phyloP scores from a whole-genome alignment of 2,797 vertebrate species.

The Pelodytes ibericus region DNA sequence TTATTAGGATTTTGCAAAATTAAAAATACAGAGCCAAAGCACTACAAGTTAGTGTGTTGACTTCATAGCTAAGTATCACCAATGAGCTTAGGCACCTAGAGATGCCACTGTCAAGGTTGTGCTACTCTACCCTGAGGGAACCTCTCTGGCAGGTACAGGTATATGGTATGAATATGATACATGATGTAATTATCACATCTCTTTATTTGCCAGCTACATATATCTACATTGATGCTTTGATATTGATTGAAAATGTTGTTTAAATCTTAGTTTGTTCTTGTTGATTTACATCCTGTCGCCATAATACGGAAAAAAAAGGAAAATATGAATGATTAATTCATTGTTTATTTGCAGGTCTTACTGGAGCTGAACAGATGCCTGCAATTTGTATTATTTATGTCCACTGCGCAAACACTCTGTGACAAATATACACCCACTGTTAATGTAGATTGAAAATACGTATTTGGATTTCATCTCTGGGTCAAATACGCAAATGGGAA shows the following conservation, averaged over 20 bases:
- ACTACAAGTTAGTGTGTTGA: too few relatives aligned
- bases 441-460: not conserved
- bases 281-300: not conserved
- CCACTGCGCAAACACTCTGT: not conserved
- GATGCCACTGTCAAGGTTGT: too few relatives aligned
- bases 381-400: not conserved
- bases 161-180: too few relatives aligned
- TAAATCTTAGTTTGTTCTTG: not conserved
- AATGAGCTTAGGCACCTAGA: too few relatives aligned
- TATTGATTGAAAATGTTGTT: not conserved
- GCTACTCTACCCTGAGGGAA: too few relatives aligned
- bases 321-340: not conserved
- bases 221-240: too few relatives aligned
- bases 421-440: not conserved
- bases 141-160: too few relatives aligned
- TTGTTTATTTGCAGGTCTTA: not conserved
- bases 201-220: too few relatives aligned
- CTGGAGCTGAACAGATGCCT: not conserved
- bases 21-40: too few relatives aligned
- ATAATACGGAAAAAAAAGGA: not conserved
- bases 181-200: too few relatives aligned
- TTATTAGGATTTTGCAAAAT: too few relatives aligned
- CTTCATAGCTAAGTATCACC: too few relatives aligned
- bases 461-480: conserved; percentile 1
- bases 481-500: not conserved